Base-by-base conservation (phyloP, 2,888 invertebrate genomes). In the Acrobasis suavella region DNA sequence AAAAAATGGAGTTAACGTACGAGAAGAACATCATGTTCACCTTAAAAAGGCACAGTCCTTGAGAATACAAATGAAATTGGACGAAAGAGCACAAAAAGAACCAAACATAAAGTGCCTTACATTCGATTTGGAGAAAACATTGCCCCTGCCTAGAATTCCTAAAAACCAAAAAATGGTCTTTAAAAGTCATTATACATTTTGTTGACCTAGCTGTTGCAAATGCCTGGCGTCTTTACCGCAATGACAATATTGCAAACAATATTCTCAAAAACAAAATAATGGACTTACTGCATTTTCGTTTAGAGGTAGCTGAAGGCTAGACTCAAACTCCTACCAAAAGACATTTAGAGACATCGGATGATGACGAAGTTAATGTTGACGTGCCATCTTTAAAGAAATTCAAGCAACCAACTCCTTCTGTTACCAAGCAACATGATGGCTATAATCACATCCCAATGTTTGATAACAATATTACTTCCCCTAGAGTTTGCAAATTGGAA, bases 121-220 rank as follows among this genome's bases (percentile, higher is more conserved):
- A 6, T 68, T 68, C 63, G 68, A 68, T 54, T 65, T 73, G 61
- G 67, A 72, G 69, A 69, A 72, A 63, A 72, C 69, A 12, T 67
- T 67, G 22, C 62, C 67, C 46, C 58, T 72, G 54, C 70, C 71
- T 5, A 62, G 63, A 64, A 17, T 72, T 42, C 69, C 74, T 16
- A 74, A 72, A n/a, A 68, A 65, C 64, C 5, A 50, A 10, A 58
- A 62, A 62, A 46, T 62, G 62, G 62, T 51, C 58, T 10, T 15
- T 62, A 49, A 62, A 62, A 46, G 50, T 58, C 10, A 39, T 39
- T 6, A 39, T 62, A 1, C 56, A 62, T 56, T 62, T 62, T 39
- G 16, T 56, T 16, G 55, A 62, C 22, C 16, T 62, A 2, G 50
- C 62, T 22, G 8, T 62, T 8, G 37, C 9, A 8, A 55, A 55